Evolutionary conservation across 2,113 vertebrate species (phyloP).

Genomic region (Paralichthys olivaceus): DNA sequence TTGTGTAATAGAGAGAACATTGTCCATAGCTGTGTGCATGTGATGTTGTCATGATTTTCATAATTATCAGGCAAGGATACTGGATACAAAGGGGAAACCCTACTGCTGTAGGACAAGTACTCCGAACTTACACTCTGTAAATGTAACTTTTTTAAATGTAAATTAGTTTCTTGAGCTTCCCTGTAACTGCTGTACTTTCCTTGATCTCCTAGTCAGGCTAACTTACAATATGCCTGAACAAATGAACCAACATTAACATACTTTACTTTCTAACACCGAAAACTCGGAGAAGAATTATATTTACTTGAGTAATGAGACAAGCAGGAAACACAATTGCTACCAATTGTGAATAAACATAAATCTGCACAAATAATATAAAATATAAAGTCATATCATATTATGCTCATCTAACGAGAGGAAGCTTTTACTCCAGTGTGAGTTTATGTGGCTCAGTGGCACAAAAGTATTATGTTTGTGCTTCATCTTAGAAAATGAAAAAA

Average conservation of each 20-base stretch:
- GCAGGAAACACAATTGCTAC: background rate
- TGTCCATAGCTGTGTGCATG: too few species aligned
- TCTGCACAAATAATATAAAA: background rate
- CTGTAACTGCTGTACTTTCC: too few species aligned
- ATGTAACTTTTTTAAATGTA: too few species aligned
- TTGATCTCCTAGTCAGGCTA: too few species aligned
- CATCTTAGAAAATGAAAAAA: background rate
- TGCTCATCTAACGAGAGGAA: background rate
- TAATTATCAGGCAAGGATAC: too few species aligned
- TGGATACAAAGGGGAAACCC: too few species aligned
- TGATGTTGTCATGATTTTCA: too few species aligned
- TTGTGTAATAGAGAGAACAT: too few species aligned
- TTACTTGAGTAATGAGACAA: background rate
- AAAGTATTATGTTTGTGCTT: background rate
- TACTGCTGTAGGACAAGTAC: too few species aligned
- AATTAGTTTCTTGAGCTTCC: too few species aligned
- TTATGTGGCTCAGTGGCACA: slow-evolving; percentile 1
- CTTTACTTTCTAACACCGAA: background rate
- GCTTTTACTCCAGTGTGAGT: background rate
- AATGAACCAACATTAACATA: background rate
- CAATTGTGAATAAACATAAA: background rate
- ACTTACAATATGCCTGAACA: too few species aligned
- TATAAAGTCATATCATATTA: background rate
- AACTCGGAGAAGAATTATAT: background rate
- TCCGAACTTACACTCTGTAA: too few species aligned